A percentile compares a stretch with the other conserved stretches of the same genome.
Evolutionary conservation across 2,113 vertebrate species (phyloP).

Genomic region (Chunga burmeisteri): DNA sequence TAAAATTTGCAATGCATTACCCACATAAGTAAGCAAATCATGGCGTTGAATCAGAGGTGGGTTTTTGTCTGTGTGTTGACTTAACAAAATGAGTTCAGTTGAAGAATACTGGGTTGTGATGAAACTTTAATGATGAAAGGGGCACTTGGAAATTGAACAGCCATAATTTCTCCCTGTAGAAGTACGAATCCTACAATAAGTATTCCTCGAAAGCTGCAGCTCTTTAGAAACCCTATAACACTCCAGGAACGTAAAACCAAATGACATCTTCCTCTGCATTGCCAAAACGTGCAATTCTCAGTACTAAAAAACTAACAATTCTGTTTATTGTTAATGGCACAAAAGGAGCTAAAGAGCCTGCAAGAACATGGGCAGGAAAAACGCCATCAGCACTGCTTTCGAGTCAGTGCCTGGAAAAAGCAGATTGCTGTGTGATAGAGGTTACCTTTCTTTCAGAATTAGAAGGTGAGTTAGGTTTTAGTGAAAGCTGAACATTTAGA

Average conservation of each 20-base stretch:
- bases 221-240: background rate
- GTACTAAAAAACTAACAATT: background rate
- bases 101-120: background rate
- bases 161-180: background rate
- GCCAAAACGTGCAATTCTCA: background rate
- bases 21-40: background rate
- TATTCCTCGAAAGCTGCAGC: background rate
- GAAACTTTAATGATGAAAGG: conserved; percentile 28
- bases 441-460: background rate
- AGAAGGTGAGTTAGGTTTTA: background rate
- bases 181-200: background rate
- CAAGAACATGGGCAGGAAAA: background rate
- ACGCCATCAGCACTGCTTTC: background rate
- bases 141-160: background rate
- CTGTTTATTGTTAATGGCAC: background rate
- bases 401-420: background rate
- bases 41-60: rapidly evolving
- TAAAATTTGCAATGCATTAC: background rate
- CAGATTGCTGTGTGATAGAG: background rate
- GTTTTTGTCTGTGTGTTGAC: background rate
- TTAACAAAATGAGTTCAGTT: background rate
- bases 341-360: background rate
- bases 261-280: background rate
- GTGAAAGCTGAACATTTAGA: background rate
- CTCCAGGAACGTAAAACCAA: background rate